Evolutionary conservation across 35 echinoderm and acorn worm species (phyloP), one percentile per base, ranked within the genome.

Genomic region (Lytechinus pictus): DNA sequence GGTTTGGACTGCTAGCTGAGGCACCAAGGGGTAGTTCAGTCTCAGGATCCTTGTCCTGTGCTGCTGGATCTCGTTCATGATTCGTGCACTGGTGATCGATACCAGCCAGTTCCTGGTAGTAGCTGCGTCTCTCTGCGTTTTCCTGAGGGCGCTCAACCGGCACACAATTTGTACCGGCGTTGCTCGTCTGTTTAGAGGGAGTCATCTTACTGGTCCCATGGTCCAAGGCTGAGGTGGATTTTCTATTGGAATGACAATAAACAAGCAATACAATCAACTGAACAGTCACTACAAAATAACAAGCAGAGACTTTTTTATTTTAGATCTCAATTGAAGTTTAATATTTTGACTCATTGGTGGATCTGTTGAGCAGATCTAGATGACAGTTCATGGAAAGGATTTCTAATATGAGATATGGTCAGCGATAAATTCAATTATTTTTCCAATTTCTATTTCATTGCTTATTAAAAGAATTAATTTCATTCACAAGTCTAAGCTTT

Each of bases 81-180:
- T 94, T 98, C 11, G 91, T 95, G 53, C 96, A 97, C 54, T 95
- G 94, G 91, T 98, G 97, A 89, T 98, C 97, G 11, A 98, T 98
- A 2, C 97, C 97, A 28, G 97, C 97, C 21, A 98, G 94, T 27
- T 97, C 97, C 71, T 96, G 87, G 61, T 98, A 98, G 94, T 98
- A 98, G 52, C 86, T 98, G 44, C 97, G 88, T 52, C 97, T 71
- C 29, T 98, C 97, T 71, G 96, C 89, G 72, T 98, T 98, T 61
- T 98, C 97, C 27, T 91, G 87, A 57, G 92, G 92, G 55, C 92
- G 92, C 52, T 93, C 92, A 10, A 28, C 27, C 1, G 92, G 55
- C 21, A 54, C 54, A 57, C 92, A 93, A 21, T 57, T 93, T 57
- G 92, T 93, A 57, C 92, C 92, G 14, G 52, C 54, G 27, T 93